phyloP scores from a whole-genome alignment of 2,113 vertebrate species.

The Apteryx mantelli region DNA sequence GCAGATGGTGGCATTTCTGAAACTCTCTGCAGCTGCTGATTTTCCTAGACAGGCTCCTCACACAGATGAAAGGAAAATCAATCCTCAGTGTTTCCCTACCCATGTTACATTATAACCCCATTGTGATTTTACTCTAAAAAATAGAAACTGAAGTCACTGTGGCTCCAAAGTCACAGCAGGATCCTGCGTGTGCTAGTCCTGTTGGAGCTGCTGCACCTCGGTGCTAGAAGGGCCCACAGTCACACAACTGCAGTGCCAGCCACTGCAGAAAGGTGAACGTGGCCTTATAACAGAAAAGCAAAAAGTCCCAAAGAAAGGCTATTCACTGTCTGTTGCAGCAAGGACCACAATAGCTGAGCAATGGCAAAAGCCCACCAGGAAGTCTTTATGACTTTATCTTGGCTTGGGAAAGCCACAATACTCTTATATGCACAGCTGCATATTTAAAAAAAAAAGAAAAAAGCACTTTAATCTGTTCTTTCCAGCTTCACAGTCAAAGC shows the following conservation, averaged over 20 bases:
- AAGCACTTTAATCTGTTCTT: slow-evolving; percentile 15
- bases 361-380: background rate
- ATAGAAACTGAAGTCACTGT: background rate
- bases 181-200: background rate
- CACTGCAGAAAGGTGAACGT: background rate
- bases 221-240: background rate
- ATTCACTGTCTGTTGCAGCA: background rate
- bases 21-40: background rate
- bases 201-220: background rate
- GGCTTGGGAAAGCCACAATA: background rate
- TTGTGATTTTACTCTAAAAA: background rate
- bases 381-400: slow-evolving; percentile 11
- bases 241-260: accelerated
- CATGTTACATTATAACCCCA: background rate
- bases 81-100: background rate
- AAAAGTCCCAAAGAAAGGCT: background rate
- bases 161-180: background rate
- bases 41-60: slow-evolving; percentile 11
- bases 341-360: background rate
- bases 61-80: background rate
- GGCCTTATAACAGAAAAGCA: background rate
- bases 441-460: background rate
- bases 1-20: slow-evolving; percentile 29
- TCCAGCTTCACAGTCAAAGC: slow-evolving; percentile 45
- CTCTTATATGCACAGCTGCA: background rate